These are phyloP conservation scores for Allophyes oxyacanthae DNA, from an alignment of 2,888 invertebrate species.

Conservation along the genomic window DNA sequence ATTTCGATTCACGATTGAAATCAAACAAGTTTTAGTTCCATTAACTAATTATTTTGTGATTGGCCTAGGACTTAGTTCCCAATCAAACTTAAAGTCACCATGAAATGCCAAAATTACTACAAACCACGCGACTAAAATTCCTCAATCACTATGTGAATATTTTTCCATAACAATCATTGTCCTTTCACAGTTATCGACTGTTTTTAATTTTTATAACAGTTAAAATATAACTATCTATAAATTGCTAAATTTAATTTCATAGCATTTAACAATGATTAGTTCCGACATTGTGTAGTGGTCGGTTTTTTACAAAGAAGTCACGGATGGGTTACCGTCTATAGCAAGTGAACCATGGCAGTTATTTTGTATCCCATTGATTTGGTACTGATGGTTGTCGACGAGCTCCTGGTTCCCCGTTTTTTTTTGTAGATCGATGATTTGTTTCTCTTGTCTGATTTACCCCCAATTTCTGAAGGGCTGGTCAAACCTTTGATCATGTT, in stretches of 20 bases:
- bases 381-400: not conserved
- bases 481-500: no score
- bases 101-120: slow-evolving; percentile 19
- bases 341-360: slow-evolving; percentile 41
- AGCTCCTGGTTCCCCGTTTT: no score
- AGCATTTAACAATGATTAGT: slow-evolving; percentile 56
- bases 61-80: slow-evolving; percentile 6
- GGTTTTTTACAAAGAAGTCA: slow-evolving; percentile 51
- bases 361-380: slow-evolving; percentile 22
- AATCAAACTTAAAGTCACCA: slow-evolving; percentile 12
- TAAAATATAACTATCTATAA: slow-evolving; percentile 41
- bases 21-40: no score
- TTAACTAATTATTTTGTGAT: no score
- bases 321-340: slow-evolving; percentile 32
- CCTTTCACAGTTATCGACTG: slow-evolving; percentile 41
- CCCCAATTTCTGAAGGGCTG: no score
- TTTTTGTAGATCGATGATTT: no score
- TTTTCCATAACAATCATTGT: slow-evolving; percentile 8
- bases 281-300: slow-evolving; percentile 47
- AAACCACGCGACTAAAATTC: no score
- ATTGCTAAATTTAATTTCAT: slow-evolving; percentile 60
- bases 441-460: no score
- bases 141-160: slow-evolving; percentile 31
- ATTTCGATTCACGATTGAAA: no score
- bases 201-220: slow-evolving; percentile 49